Percentiles rank a stretch among this genome's conserved stretches.
These are phyloP conservation scores for Dryobates pubescens DNA, from an alignment of 2,797 vertebrate genomes.

Conservation along the genomic window DNA sequence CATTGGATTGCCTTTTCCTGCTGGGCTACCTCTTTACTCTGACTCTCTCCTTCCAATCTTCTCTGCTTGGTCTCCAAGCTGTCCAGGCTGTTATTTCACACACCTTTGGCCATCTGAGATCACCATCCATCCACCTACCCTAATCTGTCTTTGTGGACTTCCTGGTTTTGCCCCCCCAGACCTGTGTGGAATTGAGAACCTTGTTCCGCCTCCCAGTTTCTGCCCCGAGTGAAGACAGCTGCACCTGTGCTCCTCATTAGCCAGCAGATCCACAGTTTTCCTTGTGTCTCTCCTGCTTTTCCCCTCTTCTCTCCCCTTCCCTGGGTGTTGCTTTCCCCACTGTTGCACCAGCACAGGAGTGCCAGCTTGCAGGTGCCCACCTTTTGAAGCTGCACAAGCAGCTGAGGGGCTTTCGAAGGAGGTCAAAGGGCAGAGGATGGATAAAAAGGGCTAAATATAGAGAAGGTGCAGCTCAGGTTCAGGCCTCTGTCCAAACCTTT, in stretches of 20 bases:
- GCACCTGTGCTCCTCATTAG: accelerated
- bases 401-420: not conserved
- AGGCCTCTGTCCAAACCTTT: conserved; percentile 43
- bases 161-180: not conserved
- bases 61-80: not conserved
- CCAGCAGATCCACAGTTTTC: accelerated
- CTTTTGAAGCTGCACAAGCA: not conserved
- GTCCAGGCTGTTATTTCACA: not conserved
- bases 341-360: not conserved
- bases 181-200: not conserved
- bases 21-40: not conserved
- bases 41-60: not conserved
- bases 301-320: not conserved
- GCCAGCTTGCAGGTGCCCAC: not conserved
- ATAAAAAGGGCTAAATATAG: conserved; percentile 81
- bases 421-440: conserved; percentile 81
- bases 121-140: not conserved
- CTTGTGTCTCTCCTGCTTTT: not conserved
- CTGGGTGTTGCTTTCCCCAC: not conserved
- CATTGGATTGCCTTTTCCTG: not conserved
- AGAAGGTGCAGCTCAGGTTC: conserved; percentile 48
- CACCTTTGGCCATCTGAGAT: not conserved
- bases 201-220: not conserved
- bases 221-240: not conserved
- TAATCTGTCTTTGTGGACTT: not conserved